phyloP scores from a whole-genome alignment of 1,140 invertebrate species.

The Drosophila sp. region DNA sequence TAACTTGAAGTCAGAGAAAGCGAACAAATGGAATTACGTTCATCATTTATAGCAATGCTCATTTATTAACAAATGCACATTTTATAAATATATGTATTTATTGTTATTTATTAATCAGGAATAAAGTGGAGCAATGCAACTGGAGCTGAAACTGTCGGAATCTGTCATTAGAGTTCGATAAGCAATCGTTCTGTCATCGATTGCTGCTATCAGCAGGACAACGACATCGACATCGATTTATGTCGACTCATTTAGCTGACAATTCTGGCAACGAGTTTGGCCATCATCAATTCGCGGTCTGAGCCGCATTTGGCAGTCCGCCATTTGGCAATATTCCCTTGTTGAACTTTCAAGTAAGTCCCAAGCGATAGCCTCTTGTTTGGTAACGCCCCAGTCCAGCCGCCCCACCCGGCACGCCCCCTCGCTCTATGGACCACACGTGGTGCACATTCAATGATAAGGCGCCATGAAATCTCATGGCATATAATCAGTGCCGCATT shows the following conservation, averaged over 20 bases:
- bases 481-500: slow-evolving; percentile 79
- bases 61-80: no score
- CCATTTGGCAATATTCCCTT: slow-evolving; percentile 37
- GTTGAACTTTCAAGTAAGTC: slow-evolving; percentile 35
- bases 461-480: slow-evolving; percentile 63
- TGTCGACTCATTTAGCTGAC: slow-evolving; percentile 35
- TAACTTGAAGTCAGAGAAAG: no score
- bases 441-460: slow-evolving; percentile 53
- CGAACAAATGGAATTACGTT: no score
- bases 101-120: no score
- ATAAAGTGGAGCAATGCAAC: neutral
- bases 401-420: neutral
- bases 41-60: no score
- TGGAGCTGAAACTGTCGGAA: neutral
- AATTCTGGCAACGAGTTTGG: slow-evolving; percentile 12
- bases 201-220: slow-evolving; percentile 20
- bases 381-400: no score
- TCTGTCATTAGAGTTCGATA: slow-evolving; percentile 14
- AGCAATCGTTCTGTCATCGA: slow-evolving; percentile 30
- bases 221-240: slow-evolving; percentile 23
- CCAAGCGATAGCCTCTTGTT: slow-evolving; percentile 2
- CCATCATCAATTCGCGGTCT: slow-evolving; percentile 19
- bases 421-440: neutral
- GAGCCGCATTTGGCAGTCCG: slow-evolving; percentile 26
- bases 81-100: no score